phyloP scores from a whole-genome alignment of 1,140 invertebrate species.

The Prorops nasuta region DNA sequence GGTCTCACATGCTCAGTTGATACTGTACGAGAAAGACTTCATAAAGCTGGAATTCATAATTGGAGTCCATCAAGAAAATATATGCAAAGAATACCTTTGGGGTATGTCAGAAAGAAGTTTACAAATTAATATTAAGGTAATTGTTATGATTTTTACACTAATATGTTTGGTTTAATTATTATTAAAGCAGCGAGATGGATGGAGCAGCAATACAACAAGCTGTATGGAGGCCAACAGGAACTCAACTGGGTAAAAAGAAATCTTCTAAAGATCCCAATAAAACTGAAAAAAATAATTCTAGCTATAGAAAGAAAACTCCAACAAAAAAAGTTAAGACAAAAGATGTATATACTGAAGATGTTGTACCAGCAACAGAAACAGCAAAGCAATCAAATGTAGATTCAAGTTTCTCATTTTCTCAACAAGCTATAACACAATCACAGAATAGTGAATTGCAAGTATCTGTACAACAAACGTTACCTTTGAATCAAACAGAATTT shows the following conservation, averaged over 20 bases:
- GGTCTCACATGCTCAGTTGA: constrained; percentile 53
- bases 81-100: constrained; percentile 50
- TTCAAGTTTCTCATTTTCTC: constrained; percentile 19
- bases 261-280: constrained; percentile 26
- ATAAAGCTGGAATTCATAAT: constrained; percentile 55
- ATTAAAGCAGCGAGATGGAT: constrained; percentile 37
- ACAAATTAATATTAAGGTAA: too few species aligned
- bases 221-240: constrained; percentile 53
- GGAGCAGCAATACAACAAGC: constrained; percentile 46
- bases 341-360: constrained; percentile 17
- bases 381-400: constrained; percentile 14
- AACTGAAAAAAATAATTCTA: constrained; percentile 13
- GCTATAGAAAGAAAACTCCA: constrained; percentile 28
- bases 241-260: constrained; percentile 49
- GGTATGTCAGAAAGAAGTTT: constrained; percentile 34
- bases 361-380: constrained; percentile 6
- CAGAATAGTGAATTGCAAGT: constrained; percentile 27
- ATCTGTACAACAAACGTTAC: constrained; percentile 12
- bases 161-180: constrained; percentile 2
- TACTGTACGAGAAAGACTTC: constrained; percentile 50
- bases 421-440: constrained; percentile 26
- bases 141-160: too few species aligned
- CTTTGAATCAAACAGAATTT: constrained; percentile 24
- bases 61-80: constrained; percentile 54
- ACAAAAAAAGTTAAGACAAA: constrained; percentile 27